A percentile compares a stretch with the other conserved stretches of the same genome.
These are phyloP conservation scores for Nansenia antarctica DNA, from an alignment of 2,113 vertebrate genomes.

Conservation along the genomic window DNA sequence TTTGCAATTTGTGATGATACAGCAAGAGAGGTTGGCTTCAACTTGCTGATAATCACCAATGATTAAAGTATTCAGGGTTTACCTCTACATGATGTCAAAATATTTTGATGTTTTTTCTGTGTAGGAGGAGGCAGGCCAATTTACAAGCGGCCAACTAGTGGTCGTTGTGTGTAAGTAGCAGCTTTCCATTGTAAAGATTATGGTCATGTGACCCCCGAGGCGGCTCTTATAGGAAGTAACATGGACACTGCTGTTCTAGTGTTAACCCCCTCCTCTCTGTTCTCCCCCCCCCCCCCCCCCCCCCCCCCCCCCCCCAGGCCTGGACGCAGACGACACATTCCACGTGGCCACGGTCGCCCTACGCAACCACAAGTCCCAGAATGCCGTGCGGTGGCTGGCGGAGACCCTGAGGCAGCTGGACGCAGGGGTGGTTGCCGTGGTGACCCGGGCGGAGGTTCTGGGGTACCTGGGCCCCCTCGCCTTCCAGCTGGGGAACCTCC, in stretches of 20 bases:
- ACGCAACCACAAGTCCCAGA: slow-evolving; percentile 11
- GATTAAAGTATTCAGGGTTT: too few relatives aligned
- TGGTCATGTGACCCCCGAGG: not conserved
- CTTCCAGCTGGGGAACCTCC: slow-evolving; percentile 6
- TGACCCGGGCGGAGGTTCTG: slow-evolving; percentile 26
- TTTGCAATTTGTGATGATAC: too few relatives aligned
- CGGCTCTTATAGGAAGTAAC: not conserved
- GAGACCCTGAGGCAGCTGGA: slow-evolving; percentile 36
- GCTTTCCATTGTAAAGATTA: not conserved
- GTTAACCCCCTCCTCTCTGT: too few relatives aligned
- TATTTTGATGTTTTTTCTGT: too few relatives aligned
- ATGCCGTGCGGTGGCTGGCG: slow-evolving; percentile 31
- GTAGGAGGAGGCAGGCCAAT: too few relatives aligned
- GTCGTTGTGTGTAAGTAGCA: not conserved
- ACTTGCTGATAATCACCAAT: too few relatives aligned
- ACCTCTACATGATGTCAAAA: too few relatives aligned
- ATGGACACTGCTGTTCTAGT: not conserved
- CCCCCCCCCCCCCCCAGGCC: too few relatives aligned
- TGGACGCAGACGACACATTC: slow-evolving; percentile 42
- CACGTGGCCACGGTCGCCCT: slow-evolving; percentile 35
- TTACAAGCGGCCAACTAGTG: not conserved
- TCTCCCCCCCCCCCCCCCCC: too few relatives aligned
- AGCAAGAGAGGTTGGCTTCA: too few relatives aligned
- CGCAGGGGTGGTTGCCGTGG: not conserved
- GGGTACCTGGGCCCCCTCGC: not conserved